A percentile compares a stretch with the other conserved stretches of the same genome.
Conservation (phyloP, 2,888 invertebrate species). For the Chalcis sispes region DNA sequence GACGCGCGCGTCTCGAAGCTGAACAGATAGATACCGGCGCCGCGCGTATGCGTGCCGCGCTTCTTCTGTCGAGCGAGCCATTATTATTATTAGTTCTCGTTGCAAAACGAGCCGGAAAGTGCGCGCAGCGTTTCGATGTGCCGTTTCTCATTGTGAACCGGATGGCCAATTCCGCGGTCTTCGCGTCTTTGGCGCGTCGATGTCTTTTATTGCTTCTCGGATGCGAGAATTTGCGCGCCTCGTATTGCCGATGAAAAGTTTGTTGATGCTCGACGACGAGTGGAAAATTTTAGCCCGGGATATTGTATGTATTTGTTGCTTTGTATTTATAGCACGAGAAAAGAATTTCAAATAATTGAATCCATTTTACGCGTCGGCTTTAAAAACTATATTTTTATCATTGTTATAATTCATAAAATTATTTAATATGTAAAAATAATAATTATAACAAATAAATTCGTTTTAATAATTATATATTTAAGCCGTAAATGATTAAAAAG, state of each 20-base stretch:
- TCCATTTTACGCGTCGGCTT: no score
- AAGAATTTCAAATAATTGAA: no score
- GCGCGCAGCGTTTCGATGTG: background rate
- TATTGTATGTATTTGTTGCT: no score
- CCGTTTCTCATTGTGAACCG: constrained; percentile 8
- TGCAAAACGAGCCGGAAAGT: constrained; percentile 42
- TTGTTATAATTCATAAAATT: no score
- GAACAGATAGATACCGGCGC: constrained; percentile 51
- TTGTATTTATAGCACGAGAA: no score
- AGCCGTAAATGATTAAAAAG: no score
- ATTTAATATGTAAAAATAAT: no score
- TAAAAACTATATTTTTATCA: no score
- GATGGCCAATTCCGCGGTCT: constrained; percentile 17
- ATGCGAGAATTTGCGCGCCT: background rate
- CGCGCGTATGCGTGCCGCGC: constrained; percentile 17
- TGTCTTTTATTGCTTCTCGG: constrained; percentile 1
- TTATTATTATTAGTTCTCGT: constrained; percentile 49
- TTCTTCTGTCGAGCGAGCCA: constrained; percentile 19
- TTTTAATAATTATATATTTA: no score
- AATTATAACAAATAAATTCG: no score
- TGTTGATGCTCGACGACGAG: background rate
- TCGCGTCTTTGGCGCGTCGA: background rate
- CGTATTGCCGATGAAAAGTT: constrained; percentile 9
- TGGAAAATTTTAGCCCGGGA: background rate
- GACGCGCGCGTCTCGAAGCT: constrained; percentile 21